A percentile compares a stretch with the other conserved stretches of the same genome.
Conservation (phyloP, 1,140 invertebrate species). For the Sycophila sp. region DNA sequence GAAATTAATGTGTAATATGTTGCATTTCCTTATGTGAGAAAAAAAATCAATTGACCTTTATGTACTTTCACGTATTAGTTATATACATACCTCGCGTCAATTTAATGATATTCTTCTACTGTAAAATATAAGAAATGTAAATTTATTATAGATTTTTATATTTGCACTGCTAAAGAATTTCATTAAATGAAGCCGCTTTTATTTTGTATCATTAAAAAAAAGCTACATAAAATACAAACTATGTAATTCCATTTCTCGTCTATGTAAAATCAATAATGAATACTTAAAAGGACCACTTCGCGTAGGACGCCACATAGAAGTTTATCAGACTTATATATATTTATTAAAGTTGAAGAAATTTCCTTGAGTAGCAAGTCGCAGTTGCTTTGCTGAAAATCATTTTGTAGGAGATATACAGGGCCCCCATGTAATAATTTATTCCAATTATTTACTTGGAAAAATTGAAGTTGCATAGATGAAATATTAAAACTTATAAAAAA, state of each 20-base stretch:
- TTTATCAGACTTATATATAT: too few relatives aligned
- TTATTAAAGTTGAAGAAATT: too few relatives aligned
- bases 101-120: conserved; percentile 2
- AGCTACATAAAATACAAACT: neutral
- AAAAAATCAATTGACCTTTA: neutral
- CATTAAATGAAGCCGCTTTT: neutral
- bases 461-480: too few relatives aligned
- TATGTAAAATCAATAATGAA: conserved; percentile 16
- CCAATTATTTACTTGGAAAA: too few relatives aligned
- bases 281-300: conserved; percentile 16
- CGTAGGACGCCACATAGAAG: neutral
- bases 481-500: too few relatives aligned
- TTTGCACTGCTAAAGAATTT: neutral
- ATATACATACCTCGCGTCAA: neutral
- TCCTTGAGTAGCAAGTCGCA: too few relatives aligned
- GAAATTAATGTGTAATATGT: conserved; percentile 21
- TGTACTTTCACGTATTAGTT: neutral
- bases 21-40: too few relatives aligned
- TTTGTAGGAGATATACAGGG: too few relatives aligned
- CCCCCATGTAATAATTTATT: too few relatives aligned
- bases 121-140: neutral
- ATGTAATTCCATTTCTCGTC: too few relatives aligned
- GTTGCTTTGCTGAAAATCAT: too few relatives aligned
- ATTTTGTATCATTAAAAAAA: neutral
- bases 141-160: neutral